Conservation (phyloP, 1,140 invertebrate species). For the Adelges cooleyi region DNA sequence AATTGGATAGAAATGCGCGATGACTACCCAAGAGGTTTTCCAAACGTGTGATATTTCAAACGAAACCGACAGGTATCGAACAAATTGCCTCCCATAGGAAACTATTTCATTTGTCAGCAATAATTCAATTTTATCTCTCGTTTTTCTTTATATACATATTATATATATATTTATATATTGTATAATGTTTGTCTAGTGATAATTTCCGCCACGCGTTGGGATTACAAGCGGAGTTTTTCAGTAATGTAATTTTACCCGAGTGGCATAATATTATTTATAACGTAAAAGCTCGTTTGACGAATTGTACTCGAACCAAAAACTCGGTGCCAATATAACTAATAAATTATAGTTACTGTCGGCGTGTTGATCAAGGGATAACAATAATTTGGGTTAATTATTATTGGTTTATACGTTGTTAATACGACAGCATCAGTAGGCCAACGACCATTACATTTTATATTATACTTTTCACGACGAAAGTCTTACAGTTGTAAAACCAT, state of each 20-base stretch:
- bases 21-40: conserved; percentile 23
- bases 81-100: background rate
- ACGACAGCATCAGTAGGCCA: too few relatives aligned
- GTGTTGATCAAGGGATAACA: too few relatives aligned
- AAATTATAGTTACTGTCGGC: too few relatives aligned
- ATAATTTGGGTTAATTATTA: too few relatives aligned
- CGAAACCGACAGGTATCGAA: conserved; percentile 11
- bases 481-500: too few relatives aligned
- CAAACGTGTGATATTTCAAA: conserved; percentile 8
- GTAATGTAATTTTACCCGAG: background rate
- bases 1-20: conserved; percentile 19
- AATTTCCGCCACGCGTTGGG: background rate
- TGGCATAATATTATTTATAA: background rate
- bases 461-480: too few relatives aligned
- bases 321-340: too few relatives aligned
- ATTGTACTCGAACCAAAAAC: background rate
- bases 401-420: too few relatives aligned
- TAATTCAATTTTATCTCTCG: conserved; percentile 1
- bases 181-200: background rate
- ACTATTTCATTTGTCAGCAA: conserved; percentile 13
- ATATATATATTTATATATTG: too few relatives aligned
- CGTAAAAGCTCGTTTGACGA: background rate
- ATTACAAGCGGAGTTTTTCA: background rate
- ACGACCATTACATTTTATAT: too few relatives aligned
- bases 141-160: background rate